phyloP scores from a whole-genome alignment of 2,797 vertebrate species.

The Odontamblyopus rebecca region DNA sequence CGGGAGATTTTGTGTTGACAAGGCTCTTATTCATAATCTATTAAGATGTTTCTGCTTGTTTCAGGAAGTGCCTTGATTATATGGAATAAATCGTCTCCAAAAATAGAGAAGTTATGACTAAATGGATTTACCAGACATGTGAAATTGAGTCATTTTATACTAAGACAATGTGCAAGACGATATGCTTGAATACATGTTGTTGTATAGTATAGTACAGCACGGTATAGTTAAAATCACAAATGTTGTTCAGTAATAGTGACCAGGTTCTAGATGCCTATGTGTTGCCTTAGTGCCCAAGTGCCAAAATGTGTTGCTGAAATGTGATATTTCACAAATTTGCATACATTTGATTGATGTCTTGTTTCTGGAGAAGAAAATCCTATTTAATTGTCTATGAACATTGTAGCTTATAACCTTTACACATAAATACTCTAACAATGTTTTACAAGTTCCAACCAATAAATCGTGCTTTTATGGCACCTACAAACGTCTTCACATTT shows the following conservation, averaged over 20 bases:
- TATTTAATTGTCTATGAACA: no score
- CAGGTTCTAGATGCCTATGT: no score
- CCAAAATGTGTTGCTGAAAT: no score
- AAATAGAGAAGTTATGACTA: constrained; percentile 4
- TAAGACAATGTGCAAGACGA: background rate
- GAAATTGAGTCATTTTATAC: background rate
- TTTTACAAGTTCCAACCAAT: background rate
- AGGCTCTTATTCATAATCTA: constrained; percentile 32
- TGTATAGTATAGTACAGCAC: no score
- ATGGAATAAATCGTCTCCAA: background rate
- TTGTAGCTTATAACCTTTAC: no score
- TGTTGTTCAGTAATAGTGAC: background rate
- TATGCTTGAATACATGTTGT: background rate
- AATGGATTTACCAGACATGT: constrained; percentile 1
- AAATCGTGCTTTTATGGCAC: background rate
- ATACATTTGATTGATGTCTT: background rate
- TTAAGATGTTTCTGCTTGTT: constrained; percentile 31
- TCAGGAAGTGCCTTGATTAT: background rate
- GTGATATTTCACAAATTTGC: no score
- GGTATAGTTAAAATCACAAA: background rate
- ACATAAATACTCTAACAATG: background rate
- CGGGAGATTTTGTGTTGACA: constrained; percentile 18
- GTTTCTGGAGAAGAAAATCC: background rate
- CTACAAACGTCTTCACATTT: background rate
- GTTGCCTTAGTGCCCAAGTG: no score